Percentiles rank a stretch among this genome's conserved stretches.
Conservation (phyloP, 2,797 vertebrate species). For the Microchirus variegatus region DNA sequence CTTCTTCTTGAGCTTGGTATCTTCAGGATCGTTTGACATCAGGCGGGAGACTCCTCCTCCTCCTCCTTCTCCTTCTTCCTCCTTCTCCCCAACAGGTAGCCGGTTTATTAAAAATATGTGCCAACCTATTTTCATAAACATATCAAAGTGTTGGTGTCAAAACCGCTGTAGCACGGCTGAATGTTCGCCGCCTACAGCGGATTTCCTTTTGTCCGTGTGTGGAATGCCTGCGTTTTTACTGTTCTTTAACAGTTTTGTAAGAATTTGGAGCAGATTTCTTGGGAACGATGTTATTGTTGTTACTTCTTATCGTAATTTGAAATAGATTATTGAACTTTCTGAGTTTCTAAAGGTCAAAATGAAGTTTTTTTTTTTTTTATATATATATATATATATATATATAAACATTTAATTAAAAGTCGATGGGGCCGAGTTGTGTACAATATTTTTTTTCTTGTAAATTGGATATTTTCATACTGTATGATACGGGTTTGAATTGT, state of each 20-base stretch:
- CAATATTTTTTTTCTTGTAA: slow-evolving; percentile 80
- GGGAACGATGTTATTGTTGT: slow-evolving; percentile 39
- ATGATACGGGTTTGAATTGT: slow-evolving; percentile 82
- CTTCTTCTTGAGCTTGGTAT: not conserved
- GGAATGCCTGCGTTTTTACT: slow-evolving; percentile 69
- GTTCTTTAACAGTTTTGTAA: slow-evolving; percentile 63
- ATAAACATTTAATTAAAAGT: slow-evolving; percentile 53
- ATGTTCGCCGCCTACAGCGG: slow-evolving; percentile 56
- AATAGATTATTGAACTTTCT: slow-evolving; percentile 52
- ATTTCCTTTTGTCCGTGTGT: slow-evolving; percentile 47
- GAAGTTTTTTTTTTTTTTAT: slow-evolving; percentile 41
- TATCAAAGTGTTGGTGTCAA: slow-evolving; percentile 74
- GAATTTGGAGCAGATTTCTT: too few relatives aligned
- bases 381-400: too few relatives aligned
- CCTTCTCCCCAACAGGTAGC: slow-evolving; percentile 63
- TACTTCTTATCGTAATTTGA: slow-evolving; percentile 42
- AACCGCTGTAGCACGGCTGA: slow-evolving; percentile 71
- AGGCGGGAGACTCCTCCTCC: slow-evolving; percentile 13
- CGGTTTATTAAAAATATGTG: slow-evolving; percentile 71
- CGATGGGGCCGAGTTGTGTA: slow-evolving; percentile 62
- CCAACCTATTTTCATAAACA: slow-evolving; percentile 84
- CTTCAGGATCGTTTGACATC: slow-evolving; percentile 63
- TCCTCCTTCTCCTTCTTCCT: not conserved
- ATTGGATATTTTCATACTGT: slow-evolving; percentile 86
- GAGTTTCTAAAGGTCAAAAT: slow-evolving; percentile 59